A percentile compares a stretch with the other conserved stretches of the same genome.
These are phyloP conservation scores for Chaetoderma sp. DNA, from an alignment of 2,888 invertebrate species.

Conservation along the genomic window DNA sequence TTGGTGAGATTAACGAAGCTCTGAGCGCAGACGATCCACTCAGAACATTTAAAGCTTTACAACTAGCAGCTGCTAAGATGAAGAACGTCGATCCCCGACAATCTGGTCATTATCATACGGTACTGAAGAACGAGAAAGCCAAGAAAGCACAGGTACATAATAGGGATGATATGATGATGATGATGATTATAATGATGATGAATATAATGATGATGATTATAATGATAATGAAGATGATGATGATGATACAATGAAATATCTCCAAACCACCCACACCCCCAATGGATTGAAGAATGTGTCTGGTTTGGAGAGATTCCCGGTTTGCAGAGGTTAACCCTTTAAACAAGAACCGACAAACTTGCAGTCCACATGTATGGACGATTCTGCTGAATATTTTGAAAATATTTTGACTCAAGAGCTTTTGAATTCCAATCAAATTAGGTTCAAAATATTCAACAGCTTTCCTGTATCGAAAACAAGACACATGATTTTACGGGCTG, in stretches of 20 bases:
- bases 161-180: not conserved
- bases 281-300: not conserved
- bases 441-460: no score
- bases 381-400: no score
- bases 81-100: slow-evolving; percentile 58
- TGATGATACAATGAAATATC: no score
- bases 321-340: no score
- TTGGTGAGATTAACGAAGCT: slow-evolving; percentile 75
- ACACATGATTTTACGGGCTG: no score
- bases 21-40: slow-evolving; percentile 74
- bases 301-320: no score
- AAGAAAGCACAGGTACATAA: slow-evolving; percentile 69
- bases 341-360: no score
- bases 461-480: no score
- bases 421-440: no score
- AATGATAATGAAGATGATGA: no score
- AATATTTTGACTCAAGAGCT: no score
- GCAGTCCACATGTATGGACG: no score
- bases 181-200: not conserved
- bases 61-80: slow-evolving; percentile 74
- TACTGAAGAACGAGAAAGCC: slow-evolving; percentile 54
- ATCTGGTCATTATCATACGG: slow-evolving; percentile 59
- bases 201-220: not conserved
- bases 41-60: slow-evolving; percentile 73
- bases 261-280: not conserved